phyloP scores from a whole-genome alignment of 2,888 invertebrate species.

The Oxytorus armatus region DNA sequence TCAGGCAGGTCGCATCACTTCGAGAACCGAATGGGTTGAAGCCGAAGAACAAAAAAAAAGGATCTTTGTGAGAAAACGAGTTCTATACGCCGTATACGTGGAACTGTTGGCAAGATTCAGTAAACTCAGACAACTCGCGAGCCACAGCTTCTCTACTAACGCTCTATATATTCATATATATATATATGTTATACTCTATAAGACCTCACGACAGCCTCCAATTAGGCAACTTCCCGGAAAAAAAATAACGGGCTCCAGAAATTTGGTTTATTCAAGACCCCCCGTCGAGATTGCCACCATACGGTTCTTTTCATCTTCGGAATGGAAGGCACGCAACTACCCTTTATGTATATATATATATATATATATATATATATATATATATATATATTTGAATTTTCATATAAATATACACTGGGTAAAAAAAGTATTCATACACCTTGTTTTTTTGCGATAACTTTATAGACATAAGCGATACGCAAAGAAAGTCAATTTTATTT shows the following conservation, averaged over 20 bases:
- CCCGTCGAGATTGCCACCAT: slow-evolving; percentile 52
- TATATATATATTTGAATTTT: neutral
- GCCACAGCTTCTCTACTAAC: neutral
- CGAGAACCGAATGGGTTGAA: slow-evolving; percentile 17
- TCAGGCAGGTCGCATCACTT: slow-evolving; percentile 45
- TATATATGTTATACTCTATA: slow-evolving; percentile 21
- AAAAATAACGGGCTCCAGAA: slow-evolving; percentile 43
- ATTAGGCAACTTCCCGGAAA: slow-evolving; percentile 66
- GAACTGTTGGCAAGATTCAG: slow-evolving; percentile 44
- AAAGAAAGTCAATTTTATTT: no score
- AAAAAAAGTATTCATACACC: no score
- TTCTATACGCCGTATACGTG: slow-evolving; percentile 49
- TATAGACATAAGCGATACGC: no score
- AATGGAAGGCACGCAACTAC: slow-evolving; percentile 35
- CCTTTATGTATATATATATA: neutral
- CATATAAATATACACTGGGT: slow-evolving; percentile 4
- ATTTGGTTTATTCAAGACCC: slow-evolving; percentile 44
- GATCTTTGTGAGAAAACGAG: slow-evolving; percentile 58
- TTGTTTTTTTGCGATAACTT: no score
- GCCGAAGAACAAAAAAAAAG: slow-evolving; percentile 18
- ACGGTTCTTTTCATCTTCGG: slow-evolving; percentile 60
- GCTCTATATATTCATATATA: neutral
- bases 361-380: slow-evolving; percentile 1
- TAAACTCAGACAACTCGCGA: slow-evolving; percentile 38
- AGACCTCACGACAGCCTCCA: slow-evolving; percentile 56